A percentile compares a stretch with the other conserved stretches of the same genome.
Conservation (phyloP, 2,888 invertebrate species). For the Phortica okadai region DNA sequence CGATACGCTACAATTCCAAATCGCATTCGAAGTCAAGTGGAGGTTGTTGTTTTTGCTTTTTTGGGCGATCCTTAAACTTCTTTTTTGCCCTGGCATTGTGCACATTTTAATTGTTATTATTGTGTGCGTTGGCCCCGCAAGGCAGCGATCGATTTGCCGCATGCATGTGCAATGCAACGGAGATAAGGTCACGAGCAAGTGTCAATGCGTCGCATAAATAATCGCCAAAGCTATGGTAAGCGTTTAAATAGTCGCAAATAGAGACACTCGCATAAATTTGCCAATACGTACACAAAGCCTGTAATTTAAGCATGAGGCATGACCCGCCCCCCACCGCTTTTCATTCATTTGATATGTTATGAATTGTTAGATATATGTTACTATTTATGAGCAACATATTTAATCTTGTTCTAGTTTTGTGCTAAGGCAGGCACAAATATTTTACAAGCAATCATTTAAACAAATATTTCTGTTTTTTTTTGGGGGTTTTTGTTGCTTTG, state of each 20-base stretch:
- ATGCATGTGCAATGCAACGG: slow-evolving; percentile 34
- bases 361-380: neutral
- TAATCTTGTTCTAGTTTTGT: neutral
- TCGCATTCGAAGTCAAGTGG: neutral
- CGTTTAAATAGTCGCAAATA: slow-evolving; percentile 18
- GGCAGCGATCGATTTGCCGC: slow-evolving; percentile 4
- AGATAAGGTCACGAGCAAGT: slow-evolving; percentile 71
- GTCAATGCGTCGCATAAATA: slow-evolving; percentile 69
- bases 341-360: neutral
- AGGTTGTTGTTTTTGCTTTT: slow-evolving; percentile 34
- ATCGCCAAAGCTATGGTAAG: slow-evolving; percentile 19
- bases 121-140: slow-evolving; percentile 41
- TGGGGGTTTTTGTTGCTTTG: neutral
- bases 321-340: neutral
- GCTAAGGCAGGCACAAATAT: neutral
- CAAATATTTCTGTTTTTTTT: neutral
- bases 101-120: slow-evolving; percentile 65
- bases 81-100: neutral
- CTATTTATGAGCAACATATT: neutral
- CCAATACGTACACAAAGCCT: neutral
- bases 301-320: neutral
- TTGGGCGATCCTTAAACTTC: too few relatives aligned
- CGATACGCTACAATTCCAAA: slow-evolving; percentile 15
- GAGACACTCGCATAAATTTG: slow-evolving; percentile 32
- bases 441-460: neutral